phyloP scores from a whole-genome alignment of 1,140 invertebrate genomes.

The Neoseiulus cucumeris region DNA sequence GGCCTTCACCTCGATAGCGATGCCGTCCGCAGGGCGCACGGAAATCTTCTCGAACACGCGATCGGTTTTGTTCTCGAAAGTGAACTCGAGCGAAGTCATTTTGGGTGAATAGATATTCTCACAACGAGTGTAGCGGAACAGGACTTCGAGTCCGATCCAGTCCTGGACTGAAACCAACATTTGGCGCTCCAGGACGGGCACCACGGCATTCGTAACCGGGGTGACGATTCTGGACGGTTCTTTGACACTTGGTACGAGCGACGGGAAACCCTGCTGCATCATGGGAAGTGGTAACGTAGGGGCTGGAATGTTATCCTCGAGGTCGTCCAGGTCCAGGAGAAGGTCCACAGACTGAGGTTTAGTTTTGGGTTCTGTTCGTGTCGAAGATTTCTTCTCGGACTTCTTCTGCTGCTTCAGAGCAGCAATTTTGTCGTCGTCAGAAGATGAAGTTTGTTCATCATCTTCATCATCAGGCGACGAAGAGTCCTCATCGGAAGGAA shows the following conservation, averaged over 20 bases:
- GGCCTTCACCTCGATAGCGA: conserved; percentile 6
- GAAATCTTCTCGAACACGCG: conserved; percentile 46
- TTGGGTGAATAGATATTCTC: conserved; percentile 62
- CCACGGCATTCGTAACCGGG: neutral
- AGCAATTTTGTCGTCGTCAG: conserved; percentile 10
- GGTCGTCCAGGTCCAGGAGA: conserved; percentile 51
- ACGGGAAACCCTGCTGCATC: conserved; percentile 12
- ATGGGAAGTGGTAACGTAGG: conserved; percentile 11
- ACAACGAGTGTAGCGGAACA: conserved; percentile 51
- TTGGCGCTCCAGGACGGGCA: neutral
- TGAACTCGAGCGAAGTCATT: conserved; percentile 65
- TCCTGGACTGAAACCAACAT: neutral
- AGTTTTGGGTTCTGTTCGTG: conserved; percentile 15
- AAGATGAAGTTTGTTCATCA: too few species aligned
- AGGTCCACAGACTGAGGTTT: conserved; percentile 45
- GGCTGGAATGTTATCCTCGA: conserved; percentile 17
- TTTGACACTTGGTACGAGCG: conserved; percentile 25
- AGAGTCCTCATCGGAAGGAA: conserved; percentile 17
- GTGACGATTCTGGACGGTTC: conserved; percentile 11
- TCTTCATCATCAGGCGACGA: conserved; percentile 22
- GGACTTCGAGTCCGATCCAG: conserved; percentile 46
- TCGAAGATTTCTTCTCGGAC: conserved; percentile 13
- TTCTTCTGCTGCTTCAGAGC: conserved; percentile 26
- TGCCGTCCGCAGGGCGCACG: neutral
- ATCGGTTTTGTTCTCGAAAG: conserved; percentile 48